These are phyloP conservation scores for Bos indicus DNA, from an alignment of 2,113 vertebrate species.

Conservation along the genomic window DNA sequence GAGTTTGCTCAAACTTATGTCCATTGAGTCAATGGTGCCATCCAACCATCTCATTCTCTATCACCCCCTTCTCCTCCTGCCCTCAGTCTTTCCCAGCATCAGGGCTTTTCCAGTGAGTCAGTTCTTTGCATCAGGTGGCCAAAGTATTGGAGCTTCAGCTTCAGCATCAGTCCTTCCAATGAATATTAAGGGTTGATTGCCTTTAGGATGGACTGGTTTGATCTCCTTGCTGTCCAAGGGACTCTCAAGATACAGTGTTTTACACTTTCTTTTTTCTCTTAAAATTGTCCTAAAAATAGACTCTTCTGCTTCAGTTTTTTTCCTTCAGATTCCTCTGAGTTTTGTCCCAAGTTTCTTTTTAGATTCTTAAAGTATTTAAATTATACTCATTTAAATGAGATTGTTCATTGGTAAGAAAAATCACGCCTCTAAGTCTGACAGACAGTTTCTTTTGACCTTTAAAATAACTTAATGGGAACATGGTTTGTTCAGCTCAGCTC, in stretches of 20 bases:
- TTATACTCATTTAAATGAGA: not conserved
- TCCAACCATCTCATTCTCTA: not conserved
- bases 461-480: not conserved
- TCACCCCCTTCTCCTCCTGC: not conserved
- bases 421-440: not conserved
- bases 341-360: not conserved
- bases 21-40: not conserved
- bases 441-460: conserved; percentile 32
- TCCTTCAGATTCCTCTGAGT: not conserved
- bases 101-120: not conserved
- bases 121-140: not conserved
- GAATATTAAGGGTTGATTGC: not conserved
- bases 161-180: not conserved
- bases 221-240: not conserved
- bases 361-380: not conserved
- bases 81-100: not conserved
- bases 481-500: not conserved
- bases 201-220: not conserved
- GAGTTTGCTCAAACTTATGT: not conserved
- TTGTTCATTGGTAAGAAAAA: not conserved
- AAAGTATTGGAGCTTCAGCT: not conserved
- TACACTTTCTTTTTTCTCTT: not conserved
- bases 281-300: not conserved
- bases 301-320: not conserved
- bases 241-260: not conserved